A percentile compares a stretch with the other conserved stretches of the same genome.
Evolutionary conservation across 1,140 invertebrate genomes (phyloP).

Genomic region (Teleopsis dalmanni): DNA sequence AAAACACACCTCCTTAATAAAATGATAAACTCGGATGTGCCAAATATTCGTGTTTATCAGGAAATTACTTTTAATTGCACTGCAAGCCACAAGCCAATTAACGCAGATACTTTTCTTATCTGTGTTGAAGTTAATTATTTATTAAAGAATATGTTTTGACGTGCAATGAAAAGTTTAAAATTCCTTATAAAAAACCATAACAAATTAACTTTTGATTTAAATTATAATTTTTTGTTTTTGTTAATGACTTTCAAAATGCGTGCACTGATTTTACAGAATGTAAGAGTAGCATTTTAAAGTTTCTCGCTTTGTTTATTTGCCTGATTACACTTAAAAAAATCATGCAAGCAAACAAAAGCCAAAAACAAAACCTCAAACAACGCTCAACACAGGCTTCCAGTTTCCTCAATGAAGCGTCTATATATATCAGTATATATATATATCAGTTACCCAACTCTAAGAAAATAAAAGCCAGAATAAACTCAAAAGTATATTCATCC

Average conservation of each 20-base stretch:
- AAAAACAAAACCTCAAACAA: constrained; percentile 18
- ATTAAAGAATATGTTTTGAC: too few relatives aligned
- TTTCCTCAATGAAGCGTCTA: neutral
- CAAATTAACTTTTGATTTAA: constrained; percentile 3
- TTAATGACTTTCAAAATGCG: constrained; percentile 18
- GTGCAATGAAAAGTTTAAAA: constrained; percentile 13
- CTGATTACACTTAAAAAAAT: constrained; percentile 34
- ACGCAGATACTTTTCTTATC: neutral
- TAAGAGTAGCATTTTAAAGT: constrained; percentile 45
- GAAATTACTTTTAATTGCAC: constrained; percentile 13
- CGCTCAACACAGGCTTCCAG: constrained; percentile 5
- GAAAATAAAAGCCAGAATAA: neutral
- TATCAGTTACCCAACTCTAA: constrained; percentile 1
- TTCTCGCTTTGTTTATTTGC: constrained; percentile 41
- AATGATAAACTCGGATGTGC: too few relatives aligned
- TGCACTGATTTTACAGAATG: constrained; percentile 44
- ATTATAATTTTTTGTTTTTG: constrained; percentile 7
- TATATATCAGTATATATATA: neutral
- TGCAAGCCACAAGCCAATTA: constrained; percentile 9
- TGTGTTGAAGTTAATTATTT: too few relatives aligned
- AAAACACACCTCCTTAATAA: too few relatives aligned
- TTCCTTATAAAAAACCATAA: constrained; percentile 5
- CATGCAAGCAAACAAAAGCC: constrained; percentile 39
- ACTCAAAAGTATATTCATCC: too few relatives aligned
- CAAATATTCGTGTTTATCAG: too few relatives aligned